Conservation (phyloP, 2,113 vertebrate genomes). For the Myiagra hebetior region DNA sequence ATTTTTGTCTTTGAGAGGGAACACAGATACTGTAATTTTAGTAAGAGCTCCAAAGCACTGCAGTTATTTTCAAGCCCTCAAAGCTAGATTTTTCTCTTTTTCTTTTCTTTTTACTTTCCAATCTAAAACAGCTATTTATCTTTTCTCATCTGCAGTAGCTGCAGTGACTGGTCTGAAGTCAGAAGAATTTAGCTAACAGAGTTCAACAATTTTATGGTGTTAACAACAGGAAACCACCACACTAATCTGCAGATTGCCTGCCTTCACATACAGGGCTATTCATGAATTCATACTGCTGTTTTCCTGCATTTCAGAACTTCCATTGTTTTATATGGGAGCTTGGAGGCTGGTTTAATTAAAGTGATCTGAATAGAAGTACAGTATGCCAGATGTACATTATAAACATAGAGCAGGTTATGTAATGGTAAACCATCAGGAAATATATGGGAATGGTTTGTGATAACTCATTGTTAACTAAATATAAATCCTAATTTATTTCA, state of each 20-base stretch:
- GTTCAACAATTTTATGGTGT: not conserved
- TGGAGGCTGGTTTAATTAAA: conserved; percentile 79
- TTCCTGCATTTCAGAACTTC: conserved; percentile 42
- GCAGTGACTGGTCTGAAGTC: not conserved
- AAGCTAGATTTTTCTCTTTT: not conserved
- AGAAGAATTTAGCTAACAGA: not conserved
- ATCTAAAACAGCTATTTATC: not conserved
- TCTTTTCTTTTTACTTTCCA: not conserved
- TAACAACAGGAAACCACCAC: conserved; percentile 32
- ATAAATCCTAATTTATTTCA: conserved; percentile 77
- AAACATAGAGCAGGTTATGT: conserved; percentile 74
- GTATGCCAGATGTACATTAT: conserved; percentile 74
- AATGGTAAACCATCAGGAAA: conserved; percentile 74
- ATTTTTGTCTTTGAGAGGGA: not conserved
- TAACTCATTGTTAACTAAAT: conserved; percentile 74
- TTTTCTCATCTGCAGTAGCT: not conserved
- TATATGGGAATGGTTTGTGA: conserved; percentile 69
- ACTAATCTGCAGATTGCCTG: conserved; percentile 14
- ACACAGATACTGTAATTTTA: not conserved
- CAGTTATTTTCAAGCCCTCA: not conserved
- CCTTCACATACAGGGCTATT: conserved; percentile 38
- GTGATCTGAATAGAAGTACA: conserved; percentile 71
- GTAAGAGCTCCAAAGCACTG: not conserved
- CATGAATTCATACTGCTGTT: conserved; percentile 17
- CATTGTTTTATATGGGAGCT: conserved; percentile 70